Conservation (phyloP, 2,888 invertebrate species). For the Hemaris fuciformis region DNA sequence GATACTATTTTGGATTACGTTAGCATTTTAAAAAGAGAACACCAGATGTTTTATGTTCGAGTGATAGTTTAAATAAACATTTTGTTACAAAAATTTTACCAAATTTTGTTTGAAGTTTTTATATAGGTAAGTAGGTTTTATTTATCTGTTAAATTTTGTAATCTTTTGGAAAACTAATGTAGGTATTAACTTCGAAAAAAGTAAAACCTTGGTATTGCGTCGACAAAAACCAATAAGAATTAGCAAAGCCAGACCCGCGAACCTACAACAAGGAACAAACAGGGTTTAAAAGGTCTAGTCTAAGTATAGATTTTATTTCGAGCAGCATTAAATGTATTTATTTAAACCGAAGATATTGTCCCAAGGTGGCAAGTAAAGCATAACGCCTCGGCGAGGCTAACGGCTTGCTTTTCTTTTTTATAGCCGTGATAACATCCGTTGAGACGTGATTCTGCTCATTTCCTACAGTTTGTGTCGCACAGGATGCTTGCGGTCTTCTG, state of each 20-base stretch:
- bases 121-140: neutral
- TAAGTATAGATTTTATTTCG: neutral
- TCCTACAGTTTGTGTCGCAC: constrained; percentile 14
- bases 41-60: neutral
- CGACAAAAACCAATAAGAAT: too few relatives aligned
- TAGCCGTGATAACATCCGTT: constrained; percentile 17
- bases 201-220: too few relatives aligned
- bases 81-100: neutral
- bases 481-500: constrained; percentile 16
- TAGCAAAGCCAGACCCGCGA: too few relatives aligned
- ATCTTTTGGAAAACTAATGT: too few relatives aligned
- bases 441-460: constrained; percentile 16
- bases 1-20: neutral
- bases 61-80: neutral
- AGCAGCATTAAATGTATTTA: neutral
- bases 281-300: neutral
- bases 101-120: neutral
- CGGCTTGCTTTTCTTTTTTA: constrained; percentile 16
- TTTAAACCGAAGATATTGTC: neutral
- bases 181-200: too few relatives aligned
- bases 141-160: neutral
- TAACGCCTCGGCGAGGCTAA: constrained; percentile 7
- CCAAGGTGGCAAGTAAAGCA: neutral
- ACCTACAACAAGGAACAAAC: too few relatives aligned
- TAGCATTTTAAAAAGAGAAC: neutral